These are phyloP conservation scores for Vespertilio murinus DNA, from an alignment of 2,797 vertebrate species.

Conservation along the genomic window DNA sequence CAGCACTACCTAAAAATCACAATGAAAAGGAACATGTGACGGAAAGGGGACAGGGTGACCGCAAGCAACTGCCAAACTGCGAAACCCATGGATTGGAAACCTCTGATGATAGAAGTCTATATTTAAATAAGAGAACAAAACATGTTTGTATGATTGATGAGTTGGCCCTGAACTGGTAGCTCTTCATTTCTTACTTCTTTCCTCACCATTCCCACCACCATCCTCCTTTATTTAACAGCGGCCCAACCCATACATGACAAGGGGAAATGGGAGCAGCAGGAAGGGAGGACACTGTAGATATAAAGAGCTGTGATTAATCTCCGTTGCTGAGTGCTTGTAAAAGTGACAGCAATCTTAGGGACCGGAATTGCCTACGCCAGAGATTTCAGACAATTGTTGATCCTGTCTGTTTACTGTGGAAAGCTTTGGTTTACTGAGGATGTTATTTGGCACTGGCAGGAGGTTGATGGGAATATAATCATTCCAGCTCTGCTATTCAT, in stretches of 20 bases:
- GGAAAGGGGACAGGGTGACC: background rate
- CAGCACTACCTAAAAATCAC: background rate
- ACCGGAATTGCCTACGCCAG: background rate
- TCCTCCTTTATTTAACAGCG: background rate
- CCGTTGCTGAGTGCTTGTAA: background rate
- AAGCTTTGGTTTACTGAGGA: constrained; percentile 44
- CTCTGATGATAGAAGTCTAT: background rate
- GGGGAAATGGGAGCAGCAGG: background rate
- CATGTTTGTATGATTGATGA: background rate
- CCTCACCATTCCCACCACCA: background rate
- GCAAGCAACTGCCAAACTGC: background rate
- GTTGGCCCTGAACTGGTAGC: background rate
- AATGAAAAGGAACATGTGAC: background rate
- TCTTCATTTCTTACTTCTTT: background rate
- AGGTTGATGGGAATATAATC: constrained; percentile 48
- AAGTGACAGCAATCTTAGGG: background rate
- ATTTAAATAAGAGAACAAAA: background rate
- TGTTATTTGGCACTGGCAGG: constrained; percentile 11
- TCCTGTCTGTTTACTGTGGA: background rate
- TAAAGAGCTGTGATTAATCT: background rate
- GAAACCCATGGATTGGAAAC: background rate
- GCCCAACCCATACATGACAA: background rate
- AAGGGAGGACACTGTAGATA: background rate
- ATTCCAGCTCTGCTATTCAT: constrained; percentile 39
- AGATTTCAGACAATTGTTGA: constrained; percentile 3